Conservation (phyloP, 1,140 invertebrate genomes). For the Ladona fulva region DNA sequence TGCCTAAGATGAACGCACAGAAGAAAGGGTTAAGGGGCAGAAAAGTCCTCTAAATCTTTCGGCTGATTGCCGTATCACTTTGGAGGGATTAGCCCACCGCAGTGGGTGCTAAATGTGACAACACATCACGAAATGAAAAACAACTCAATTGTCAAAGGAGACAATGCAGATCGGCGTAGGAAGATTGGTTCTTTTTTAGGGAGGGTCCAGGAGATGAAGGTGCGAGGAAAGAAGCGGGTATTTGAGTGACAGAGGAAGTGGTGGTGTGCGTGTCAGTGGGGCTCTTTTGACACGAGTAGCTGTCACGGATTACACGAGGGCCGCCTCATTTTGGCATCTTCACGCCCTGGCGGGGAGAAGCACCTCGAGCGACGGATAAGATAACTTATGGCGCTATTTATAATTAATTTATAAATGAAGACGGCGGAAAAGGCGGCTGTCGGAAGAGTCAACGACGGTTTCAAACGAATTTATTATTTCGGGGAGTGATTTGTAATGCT, state of each 20-base stretch:
- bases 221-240: neutral
- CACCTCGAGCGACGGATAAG: too few relatives aligned
- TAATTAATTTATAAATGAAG: too few relatives aligned
- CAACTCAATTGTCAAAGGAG: slow-evolving; percentile 9
- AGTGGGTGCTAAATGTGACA: neutral
- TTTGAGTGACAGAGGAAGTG: neutral
- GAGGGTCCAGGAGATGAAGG: neutral
- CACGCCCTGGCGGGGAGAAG: too few relatives aligned
- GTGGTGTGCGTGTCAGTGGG: neutral
- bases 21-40: neutral
- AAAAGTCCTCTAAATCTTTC: neutral
- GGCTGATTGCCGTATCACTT: neutral
- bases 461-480: too few relatives aligned
- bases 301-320: neutral
- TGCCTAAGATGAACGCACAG: too few relatives aligned
- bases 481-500: too few relatives aligned
- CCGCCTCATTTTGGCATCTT: neutral
- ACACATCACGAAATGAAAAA: neutral
- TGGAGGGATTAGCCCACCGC: neutral
- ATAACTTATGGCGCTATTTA: too few relatives aligned
- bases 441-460: too few relatives aligned
- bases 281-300: neutral
- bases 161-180: neutral
- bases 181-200: neutral
- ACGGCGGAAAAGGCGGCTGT: too few relatives aligned